phyloP scores from a whole-genome alignment of 2,113 vertebrate species.

The Verasper variegatus region DNA sequence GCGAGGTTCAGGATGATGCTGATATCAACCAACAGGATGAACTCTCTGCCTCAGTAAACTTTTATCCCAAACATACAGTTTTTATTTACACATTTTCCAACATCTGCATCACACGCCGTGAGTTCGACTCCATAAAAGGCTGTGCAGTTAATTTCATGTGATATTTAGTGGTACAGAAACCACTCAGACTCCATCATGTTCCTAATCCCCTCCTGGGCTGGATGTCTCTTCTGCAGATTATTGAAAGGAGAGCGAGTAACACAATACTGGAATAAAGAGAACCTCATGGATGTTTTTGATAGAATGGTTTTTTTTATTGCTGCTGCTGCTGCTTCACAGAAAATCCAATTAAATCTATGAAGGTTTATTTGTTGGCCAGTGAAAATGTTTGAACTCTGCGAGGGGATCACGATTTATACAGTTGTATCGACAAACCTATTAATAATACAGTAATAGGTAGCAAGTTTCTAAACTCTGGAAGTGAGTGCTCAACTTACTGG shows the following conservation, averaged over 20 bases:
- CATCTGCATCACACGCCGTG: constrained; percentile 32
- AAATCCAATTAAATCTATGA: neutral
- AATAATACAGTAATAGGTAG: constrained; percentile 30
- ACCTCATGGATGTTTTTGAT: constrained; percentile 24
- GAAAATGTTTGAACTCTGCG: neutral
- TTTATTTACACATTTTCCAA: constrained; percentile 30
- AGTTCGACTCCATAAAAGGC: constrained; percentile 23
- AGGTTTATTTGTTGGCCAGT: constrained; percentile 2
- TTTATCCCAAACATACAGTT: constrained; percentile 20
- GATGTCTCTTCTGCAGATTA: constrained; percentile 37
- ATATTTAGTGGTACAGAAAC: constrained; percentile 41
- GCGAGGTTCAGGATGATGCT: constrained; percentile 25
- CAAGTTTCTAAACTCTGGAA: constrained; percentile 40
- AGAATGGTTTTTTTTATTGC: constrained; percentile 3
- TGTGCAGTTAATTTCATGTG: constrained; percentile 42
- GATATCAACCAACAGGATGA: constrained; percentile 32
- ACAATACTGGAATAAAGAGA: constrained; percentile 40
- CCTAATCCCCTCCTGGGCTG: constrained; percentile 30
- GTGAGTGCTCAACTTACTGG: constrained; percentile 26
- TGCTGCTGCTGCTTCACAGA: constrained; percentile 30
- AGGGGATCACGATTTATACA: constrained; percentile 8
- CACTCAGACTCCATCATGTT: constrained; percentile 19
- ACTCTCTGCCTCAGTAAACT: constrained; percentile 34
- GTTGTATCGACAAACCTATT: constrained; percentile 29
- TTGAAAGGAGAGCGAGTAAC: constrained; percentile 36